These are phyloP conservation scores for Lysiphlebus fabarum DNA, from an alignment of 1,140 invertebrate species.

Conservation along the genomic window DNA sequence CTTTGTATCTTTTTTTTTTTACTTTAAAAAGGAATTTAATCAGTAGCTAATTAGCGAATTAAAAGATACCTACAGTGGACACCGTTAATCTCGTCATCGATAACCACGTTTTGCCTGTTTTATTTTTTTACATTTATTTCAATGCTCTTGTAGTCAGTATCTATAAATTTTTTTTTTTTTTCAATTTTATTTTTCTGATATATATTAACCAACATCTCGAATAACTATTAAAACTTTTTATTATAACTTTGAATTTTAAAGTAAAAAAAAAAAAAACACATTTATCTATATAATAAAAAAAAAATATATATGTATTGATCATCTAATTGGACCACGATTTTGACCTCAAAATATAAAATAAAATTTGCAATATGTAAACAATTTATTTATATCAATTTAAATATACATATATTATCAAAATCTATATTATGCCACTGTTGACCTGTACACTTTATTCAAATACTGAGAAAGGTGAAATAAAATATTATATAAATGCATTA, in stretches of 20 bases:
- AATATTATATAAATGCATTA: too few relatives aligned
- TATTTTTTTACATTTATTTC: slow-evolving; percentile 8
- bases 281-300: slow-evolving; percentile 20
- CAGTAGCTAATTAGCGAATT: slow-evolving; percentile 24
- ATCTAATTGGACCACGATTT: slow-evolving; percentile 55
- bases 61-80: slow-evolving; percentile 20
- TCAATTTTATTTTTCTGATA: slow-evolving; percentile 1
- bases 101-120: slow-evolving; percentile 21
- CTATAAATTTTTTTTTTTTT: slow-evolving; percentile 3
- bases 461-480: too few relatives aligned
- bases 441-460: too few relatives aligned
- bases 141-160: slow-evolving; percentile 1
- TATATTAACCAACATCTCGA: slow-evolving; percentile 27
- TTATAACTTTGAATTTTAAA: too few relatives aligned
- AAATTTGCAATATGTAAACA: slow-evolving; percentile 32
- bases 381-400: too few relatives aligned
- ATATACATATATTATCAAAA: too few relatives aligned
- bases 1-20: not conserved
- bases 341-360: slow-evolving; percentile 51
- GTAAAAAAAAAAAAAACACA: slow-evolving; percentile 16
- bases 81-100: slow-evolving; percentile 27
- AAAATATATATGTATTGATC: slow-evolving; percentile 18
- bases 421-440: too few relatives aligned
- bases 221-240: slow-evolving; percentile 30
- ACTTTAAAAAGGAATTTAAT: slow-evolving; percentile 18